Percentiles rank a stretch among this genome's conserved stretches.
phyloP scores from a whole-genome alignment of 2,113 vertebrate species.

The Podilymbus podiceps region DNA sequence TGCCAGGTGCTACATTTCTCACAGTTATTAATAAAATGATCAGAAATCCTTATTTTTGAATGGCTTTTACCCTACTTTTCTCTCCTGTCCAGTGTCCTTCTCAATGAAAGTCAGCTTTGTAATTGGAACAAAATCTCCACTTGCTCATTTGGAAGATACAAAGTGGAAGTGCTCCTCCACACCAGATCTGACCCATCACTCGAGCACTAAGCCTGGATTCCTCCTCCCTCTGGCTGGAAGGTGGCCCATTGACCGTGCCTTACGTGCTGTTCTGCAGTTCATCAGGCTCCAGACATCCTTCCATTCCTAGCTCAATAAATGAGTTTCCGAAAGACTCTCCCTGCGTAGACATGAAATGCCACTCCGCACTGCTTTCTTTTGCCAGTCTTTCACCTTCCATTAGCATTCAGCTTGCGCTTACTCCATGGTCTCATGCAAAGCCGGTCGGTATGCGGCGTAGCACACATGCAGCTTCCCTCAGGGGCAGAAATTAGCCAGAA shows the following conservation, averaged over 20 bases:
- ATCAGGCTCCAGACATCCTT: not conserved
- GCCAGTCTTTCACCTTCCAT: not conserved
- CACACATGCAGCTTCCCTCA: not conserved
- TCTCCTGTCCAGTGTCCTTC: not conserved
- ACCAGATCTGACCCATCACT: not conserved
- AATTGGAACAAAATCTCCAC: not conserved
- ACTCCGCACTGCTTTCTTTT: not conserved
- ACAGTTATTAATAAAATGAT: conserved; percentile 59
- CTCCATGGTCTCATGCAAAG: not conserved
- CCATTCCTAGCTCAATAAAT: not conserved
- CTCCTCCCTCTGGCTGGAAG: not conserved
- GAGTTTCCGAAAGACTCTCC: not conserved
- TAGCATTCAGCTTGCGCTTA: not conserved
- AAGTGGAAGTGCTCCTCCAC: not conserved
- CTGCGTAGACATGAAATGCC: not conserved
- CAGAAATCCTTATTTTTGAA: conserved; percentile 44
- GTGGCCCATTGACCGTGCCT: accelerated
- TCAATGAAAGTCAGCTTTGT: not conserved
- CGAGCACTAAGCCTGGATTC: not conserved
- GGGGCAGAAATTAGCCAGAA: not conserved
- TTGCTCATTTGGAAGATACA: not conserved
- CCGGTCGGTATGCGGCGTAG: accelerated
- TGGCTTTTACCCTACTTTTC: not conserved
- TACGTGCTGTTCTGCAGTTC: not conserved
- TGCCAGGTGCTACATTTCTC: conserved; percentile 74